Evolutionary conservation across 2,113 vertebrate genomes (phyloP).

Genomic region (Callorhinus ursinus): DNA sequence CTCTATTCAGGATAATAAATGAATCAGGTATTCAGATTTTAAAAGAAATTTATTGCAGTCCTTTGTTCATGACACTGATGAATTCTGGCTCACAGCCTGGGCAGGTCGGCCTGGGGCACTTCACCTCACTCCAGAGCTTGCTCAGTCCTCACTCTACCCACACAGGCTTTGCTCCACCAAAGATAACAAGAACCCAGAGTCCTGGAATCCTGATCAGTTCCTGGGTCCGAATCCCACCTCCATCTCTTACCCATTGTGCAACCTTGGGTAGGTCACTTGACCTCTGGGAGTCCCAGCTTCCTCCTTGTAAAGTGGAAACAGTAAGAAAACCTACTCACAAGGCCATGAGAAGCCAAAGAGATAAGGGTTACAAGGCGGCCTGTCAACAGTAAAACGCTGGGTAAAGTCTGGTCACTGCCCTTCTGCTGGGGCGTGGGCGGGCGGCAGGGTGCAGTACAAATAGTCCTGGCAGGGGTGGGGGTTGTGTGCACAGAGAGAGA

Average conservation of each 20-base stretch:
- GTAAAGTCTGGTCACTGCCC: not conserved
- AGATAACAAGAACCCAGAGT: not conserved
- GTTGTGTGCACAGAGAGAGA: not conserved
- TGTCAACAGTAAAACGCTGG: not conserved
- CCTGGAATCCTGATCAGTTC: not conserved
- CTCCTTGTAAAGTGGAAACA: not conserved
- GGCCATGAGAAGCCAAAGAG: not conserved
- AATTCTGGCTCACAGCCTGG: constrained; percentile 43
- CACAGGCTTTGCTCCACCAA: not conserved
- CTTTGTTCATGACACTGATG: constrained; percentile 49
- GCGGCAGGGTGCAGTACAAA: rapidly evolving
- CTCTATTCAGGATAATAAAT: constrained; percentile 64
- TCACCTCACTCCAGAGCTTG: not conserved
- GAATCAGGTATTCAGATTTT: constrained; percentile 55
- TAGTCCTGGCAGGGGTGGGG: rapidly evolving
- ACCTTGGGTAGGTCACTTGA: not conserved
- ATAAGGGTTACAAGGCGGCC: not conserved
- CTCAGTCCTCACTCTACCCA: not conserved
- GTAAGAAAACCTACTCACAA: not conserved
- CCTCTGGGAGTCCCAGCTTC: not conserved
- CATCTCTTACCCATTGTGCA: not conserved
- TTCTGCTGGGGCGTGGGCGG: not conserved
- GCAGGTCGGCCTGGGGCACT: not conserved
- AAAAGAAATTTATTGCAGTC: constrained; percentile 58
- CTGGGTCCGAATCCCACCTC: not conserved